Percentiles rank a stretch among this genome's conserved stretches.
Evolutionary conservation across 2,797 vertebrate species (phyloP).

Genomic region (Limosa lapponica): DNA sequence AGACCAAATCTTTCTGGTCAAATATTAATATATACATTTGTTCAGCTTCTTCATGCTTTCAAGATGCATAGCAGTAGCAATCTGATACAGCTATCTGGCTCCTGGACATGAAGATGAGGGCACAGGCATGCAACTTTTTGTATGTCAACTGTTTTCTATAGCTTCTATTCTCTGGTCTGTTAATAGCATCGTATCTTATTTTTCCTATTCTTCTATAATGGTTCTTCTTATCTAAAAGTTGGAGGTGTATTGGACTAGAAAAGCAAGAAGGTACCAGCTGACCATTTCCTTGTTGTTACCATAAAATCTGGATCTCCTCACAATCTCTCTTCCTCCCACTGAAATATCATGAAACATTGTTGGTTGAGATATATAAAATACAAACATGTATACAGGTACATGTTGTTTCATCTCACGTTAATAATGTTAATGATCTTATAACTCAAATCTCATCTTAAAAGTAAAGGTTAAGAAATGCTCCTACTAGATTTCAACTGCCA

Average conservation of each 20-base stretch:
- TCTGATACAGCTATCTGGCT: background rate
- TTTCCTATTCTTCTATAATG: background rate
- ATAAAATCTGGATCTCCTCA: background rate
- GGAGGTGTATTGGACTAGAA: background rate
- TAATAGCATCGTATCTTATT: background rate
- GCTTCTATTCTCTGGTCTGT: background rate
- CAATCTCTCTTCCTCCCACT: background rate
- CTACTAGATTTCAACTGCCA: background rate
- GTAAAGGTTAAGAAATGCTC: background rate
- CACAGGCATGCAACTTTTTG: background rate
- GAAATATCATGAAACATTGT: background rate
- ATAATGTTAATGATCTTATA: background rate
- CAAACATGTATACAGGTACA: background rate
- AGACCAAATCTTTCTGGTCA: background rate
- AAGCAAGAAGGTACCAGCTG: background rate
- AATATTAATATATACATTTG: background rate
- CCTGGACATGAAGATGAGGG: background rate
- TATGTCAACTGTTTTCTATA: background rate
- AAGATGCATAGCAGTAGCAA: background rate
- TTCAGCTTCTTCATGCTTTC: background rate
- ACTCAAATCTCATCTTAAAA: background rate
- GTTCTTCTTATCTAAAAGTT: background rate
- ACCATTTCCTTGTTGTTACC: background rate
- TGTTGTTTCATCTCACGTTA: background rate
- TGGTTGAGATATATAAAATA: background rate